Conservation (phyloP, 2,113 vertebrate species). For the Heloderma charlesbogerti region DNA sequence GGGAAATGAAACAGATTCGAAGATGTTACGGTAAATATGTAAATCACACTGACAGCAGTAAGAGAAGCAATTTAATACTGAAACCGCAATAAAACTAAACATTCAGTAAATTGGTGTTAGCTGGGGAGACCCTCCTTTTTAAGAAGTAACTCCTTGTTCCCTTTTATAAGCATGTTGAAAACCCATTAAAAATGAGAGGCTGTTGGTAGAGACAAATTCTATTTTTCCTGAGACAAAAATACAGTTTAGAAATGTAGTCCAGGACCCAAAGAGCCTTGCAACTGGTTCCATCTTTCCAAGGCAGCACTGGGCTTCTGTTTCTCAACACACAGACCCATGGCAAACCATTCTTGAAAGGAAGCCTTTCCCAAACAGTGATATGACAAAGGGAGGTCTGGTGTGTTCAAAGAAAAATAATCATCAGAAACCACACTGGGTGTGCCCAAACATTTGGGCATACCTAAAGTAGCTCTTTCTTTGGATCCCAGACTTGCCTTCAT, state of each 20-base stretch:
- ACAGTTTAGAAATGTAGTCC: not conserved
- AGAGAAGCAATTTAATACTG: not conserved
- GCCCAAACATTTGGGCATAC: not conserved
- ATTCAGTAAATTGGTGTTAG: not conserved
- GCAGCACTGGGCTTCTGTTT: not conserved
- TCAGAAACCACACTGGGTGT: not conserved
- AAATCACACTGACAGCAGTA: conserved; percentile 37
- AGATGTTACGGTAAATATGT: conserved; percentile 26
- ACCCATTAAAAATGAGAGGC: not conserved
- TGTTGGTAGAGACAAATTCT: not conserved
- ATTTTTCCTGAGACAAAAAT: not conserved
- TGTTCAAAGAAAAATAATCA: not conserved
- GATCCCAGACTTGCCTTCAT: not conserved
- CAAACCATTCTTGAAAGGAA: not conserved
- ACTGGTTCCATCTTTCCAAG: not conserved
- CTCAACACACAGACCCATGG: not conserved
- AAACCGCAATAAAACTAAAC: conserved; percentile 9
- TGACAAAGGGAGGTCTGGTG: not conserved
- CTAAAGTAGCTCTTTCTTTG: not conserved
- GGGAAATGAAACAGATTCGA: conserved; percentile 46
- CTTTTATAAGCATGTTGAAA: not conserved
- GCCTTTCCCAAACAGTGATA: not conserved
- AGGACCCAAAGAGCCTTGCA: not conserved
- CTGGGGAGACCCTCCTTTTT: not conserved
- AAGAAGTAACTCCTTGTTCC: not conserved